Evolutionary conservation across 2,113 vertebrate genomes (phyloP).

Genomic region (Halichoeres trimaculatus): DNA sequence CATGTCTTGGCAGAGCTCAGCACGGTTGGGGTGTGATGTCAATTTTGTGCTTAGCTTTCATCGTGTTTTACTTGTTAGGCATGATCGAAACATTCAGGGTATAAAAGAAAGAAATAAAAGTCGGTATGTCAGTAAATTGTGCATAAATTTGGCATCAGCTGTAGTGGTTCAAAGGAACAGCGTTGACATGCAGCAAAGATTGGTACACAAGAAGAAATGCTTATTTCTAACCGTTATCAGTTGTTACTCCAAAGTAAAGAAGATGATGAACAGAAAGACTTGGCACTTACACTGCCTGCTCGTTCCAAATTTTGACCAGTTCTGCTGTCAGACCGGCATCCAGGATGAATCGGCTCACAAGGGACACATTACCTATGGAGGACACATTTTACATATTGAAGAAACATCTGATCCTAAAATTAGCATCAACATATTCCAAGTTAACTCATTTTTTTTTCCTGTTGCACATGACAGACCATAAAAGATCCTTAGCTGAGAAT

Average conservation of each 20-base stretch:
- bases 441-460: too few relatives aligned
- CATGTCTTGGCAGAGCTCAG: conserved; percentile 47
- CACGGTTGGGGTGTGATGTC: conserved; percentile 47
- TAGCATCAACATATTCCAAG: too few relatives aligned
- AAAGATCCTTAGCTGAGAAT: neutral
- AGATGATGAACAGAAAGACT: neutral
- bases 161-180: conserved; percentile 7
- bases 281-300: conserved; percentile 88
- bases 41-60: conserved; percentile 56
- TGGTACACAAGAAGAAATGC: neutral
- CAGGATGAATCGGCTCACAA: conserved; percentile 91
- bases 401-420: neutral
- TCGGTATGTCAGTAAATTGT: conserved; percentile 25
- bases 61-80: conserved; percentile 49
- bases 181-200: conserved; percentile 25
- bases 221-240: neutral
- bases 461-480: neutral
- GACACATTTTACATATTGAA: conserved; percentile 31
- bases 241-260: neutral
- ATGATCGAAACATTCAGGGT: conserved; percentile 41
- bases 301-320: conserved; percentile 91
- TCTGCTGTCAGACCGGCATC: conserved; percentile 95
- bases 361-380: conserved; percentile 88
- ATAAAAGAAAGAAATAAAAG: conserved; percentile 31
- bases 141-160: conserved; percentile 34